A percentile compares a stretch with the other conserved stretches of the same genome.
phyloP scores from a whole-genome alignment of 2,888 invertebrate genomes.

The Nasonia oneida region DNA sequence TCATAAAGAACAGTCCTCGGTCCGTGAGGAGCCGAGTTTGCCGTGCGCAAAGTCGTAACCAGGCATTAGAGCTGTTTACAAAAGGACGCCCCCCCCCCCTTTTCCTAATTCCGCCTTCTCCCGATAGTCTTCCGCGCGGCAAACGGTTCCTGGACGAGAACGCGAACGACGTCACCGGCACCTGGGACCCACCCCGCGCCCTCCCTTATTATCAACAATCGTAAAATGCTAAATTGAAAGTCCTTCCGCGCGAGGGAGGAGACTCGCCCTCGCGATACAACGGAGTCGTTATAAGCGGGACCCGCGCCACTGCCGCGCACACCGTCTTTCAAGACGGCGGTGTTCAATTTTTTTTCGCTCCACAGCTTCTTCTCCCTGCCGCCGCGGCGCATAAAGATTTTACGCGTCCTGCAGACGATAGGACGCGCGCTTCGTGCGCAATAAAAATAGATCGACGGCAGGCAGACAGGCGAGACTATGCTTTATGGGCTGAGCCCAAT shows the following conservation, averaged over 20 bases:
- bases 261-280: not conserved
- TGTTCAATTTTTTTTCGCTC: constrained; percentile 47
- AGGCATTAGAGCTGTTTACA: constrained; percentile 79
- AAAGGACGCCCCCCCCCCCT: constrained; percentile 72
- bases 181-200: constrained; percentile 73
- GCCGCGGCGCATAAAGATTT: constrained; percentile 63
- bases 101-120: constrained; percentile 9
- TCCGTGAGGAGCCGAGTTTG: constrained; percentile 15
- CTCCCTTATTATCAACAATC: constrained; percentile 79
- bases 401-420: constrained; percentile 58
- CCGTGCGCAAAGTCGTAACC: constrained; percentile 75
- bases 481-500: constrained; percentile 59
- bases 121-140: constrained; percentile 64
- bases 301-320: not conserved
- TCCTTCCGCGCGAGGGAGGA: constrained; percentile 65
- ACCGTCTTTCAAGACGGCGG: constrained; percentile 2
- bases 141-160: constrained; percentile 66
- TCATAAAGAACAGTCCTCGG: constrained; percentile 76
- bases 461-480: constrained; percentile 36
- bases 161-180: constrained; percentile 72
- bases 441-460: constrained; percentile 64
- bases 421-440: constrained; percentile 50
- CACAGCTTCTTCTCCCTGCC: constrained; percentile 6
- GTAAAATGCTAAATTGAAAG: constrained; percentile 79
- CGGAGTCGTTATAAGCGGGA: constrained; percentile 41